phyloP scores from a whole-genome alignment of 1,140 invertebrate genomes.

The Hyles vespertilio region DNA sequence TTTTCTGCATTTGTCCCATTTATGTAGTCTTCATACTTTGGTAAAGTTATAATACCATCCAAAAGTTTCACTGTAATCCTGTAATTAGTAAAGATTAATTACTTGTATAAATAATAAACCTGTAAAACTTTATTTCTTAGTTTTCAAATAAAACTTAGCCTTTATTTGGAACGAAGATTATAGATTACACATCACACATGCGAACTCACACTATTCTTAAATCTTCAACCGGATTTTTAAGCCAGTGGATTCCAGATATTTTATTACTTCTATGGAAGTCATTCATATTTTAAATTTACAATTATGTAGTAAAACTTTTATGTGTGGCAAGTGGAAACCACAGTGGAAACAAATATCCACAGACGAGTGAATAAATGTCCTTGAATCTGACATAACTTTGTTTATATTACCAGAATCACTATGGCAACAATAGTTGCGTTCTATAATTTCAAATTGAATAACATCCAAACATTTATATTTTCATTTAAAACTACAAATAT shows the following conservation, averaged over 20 bases:
- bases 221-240: conserved; percentile 43
- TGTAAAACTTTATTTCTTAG: background rate
- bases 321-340: too few species aligned
- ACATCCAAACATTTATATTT: too few species aligned
- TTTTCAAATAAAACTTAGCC: background rate
- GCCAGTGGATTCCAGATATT: conserved; percentile 43
- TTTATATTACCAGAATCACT: too few species aligned
- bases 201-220: conserved; percentile 48
- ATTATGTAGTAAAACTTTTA: too few species aligned
- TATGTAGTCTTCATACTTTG: conserved; percentile 54
- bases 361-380: too few species aligned
- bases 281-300: conserved; percentile 34
- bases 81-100: conserved; percentile 24
- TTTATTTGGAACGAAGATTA: background rate
- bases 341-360: too few species aligned
- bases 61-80: conserved; percentile 59
- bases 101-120: conserved; percentile 4
- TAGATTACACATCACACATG: background rate
- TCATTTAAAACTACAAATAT: too few species aligned
- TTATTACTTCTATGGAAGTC: conserved; percentile 53
- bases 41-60: conserved; percentile 46
- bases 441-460: too few species aligned
- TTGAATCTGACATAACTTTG: too few species aligned
- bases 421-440: too few species aligned
- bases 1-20: conserved; percentile 22